Percentiles rank a stretch among this genome's conserved stretches.
Conservation (phyloP, 2,113 vertebrate species). For the Oxyura jamaicensis region DNA sequence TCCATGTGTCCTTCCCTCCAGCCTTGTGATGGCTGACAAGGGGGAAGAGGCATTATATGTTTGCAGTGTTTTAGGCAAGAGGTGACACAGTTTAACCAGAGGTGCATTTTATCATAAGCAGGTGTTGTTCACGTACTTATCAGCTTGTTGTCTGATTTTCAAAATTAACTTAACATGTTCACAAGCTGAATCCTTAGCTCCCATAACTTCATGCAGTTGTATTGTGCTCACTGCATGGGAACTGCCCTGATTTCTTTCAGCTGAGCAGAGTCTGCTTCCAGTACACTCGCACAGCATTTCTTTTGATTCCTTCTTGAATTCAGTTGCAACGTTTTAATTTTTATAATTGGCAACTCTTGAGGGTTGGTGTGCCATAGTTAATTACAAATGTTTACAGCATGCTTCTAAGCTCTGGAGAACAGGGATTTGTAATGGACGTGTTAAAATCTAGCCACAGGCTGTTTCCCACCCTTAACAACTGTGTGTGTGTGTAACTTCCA, state of each 20-base stretch:
- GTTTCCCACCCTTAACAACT: neutral
- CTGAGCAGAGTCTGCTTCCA: neutral
- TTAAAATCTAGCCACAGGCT: neutral
- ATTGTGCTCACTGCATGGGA: neutral
- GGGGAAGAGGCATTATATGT: neutral
- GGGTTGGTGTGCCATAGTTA: neutral
- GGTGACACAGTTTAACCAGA: neutral
- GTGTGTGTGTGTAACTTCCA: neutral
- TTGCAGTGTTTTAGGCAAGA: neutral
- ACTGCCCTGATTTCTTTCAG: neutral
- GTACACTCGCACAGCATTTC: neutral
- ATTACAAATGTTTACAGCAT: neutral
- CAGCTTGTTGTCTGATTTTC: neutral
- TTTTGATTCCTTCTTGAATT: neutral
- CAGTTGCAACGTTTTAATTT: neutral
- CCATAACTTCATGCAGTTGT: neutral
- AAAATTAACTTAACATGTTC: neutral
- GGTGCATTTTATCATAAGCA: neutral
- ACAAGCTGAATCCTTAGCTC: neutral
- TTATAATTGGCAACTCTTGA: neutral
- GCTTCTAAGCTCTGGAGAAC: neutral
- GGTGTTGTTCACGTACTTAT: neutral
- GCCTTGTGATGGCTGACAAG: neutral
- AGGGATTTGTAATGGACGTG: neutral
- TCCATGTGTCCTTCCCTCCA: neutral